phyloP scores from a whole-genome alignment of 2,113 vertebrate species.

The Poeciliopsis prolifica region DNA sequence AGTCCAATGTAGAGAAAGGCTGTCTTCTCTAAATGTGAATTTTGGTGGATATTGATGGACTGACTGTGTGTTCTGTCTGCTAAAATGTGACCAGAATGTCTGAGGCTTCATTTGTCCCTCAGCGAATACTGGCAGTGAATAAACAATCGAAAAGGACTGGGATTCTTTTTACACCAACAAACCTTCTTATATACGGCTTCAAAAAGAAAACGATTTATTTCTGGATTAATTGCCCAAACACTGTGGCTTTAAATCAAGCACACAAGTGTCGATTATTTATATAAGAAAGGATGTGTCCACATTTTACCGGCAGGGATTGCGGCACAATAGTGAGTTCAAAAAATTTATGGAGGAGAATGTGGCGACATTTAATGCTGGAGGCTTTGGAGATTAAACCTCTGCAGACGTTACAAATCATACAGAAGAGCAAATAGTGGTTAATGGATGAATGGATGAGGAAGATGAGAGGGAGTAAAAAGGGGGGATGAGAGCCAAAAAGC shows the following conservation, averaged over 20 bases:
- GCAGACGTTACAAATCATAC: background rate
- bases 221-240: background rate
- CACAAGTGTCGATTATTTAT: background rate
- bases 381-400: background rate
- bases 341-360: background rate
- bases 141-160: slow-evolving; percentile 26
- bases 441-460: background rate
- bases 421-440: background rate
- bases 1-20: slow-evolving; percentile 10
- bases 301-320: background rate
- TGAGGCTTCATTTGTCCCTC: slow-evolving; percentile 35
- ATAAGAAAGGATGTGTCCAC: background rate
- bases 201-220: slow-evolving; percentile 19
- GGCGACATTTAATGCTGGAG: background rate
- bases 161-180: slow-evolving; percentile 14
- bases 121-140: slow-evolving; percentile 23
- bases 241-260: background rate
- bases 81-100: slow-evolving; percentile 56
- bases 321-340: background rate
- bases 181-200: slow-evolving; percentile 30
- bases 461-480: background rate
- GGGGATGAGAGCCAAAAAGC: background rate
- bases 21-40: slow-evolving; percentile 47
- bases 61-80: slow-evolving; percentile 56
- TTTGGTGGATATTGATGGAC: slow-evolving; percentile 52